A percentile compares a stretch with the other conserved stretches of the same genome.
Conservation (phyloP, 2,113 vertebrate species). For the Deroptyus accipitrinus region DNA sequence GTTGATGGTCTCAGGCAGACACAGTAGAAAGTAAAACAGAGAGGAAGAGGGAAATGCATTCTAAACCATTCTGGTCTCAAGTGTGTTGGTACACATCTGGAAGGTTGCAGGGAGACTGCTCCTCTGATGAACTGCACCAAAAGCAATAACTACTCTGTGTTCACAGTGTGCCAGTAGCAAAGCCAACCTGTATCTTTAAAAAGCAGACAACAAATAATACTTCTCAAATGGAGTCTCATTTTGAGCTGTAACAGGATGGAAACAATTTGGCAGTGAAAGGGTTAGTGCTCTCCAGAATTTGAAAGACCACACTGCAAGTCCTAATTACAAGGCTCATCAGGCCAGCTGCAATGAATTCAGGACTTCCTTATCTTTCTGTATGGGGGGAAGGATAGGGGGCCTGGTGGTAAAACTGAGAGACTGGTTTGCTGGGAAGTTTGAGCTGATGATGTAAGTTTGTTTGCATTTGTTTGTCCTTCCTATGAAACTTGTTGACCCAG, state of each 20-base stretch:
- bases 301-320: not conserved
- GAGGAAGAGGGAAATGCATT: not conserved
- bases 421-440: not conserved
- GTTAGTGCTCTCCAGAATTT: not conserved
- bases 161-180: not conserved
- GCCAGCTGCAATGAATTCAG: slow-evolving; percentile 49
- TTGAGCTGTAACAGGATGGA: not conserved
- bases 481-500: not conserved
- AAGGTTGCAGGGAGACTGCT: not conserved
- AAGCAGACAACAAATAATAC: not conserved
- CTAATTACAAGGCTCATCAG: slow-evolving; percentile 52
- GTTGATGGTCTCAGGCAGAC: not conserved
- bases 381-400: not conserved
- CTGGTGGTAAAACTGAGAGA: not conserved
- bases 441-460: not conserved
- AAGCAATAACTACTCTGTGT: not conserved
- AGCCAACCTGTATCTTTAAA: not conserved
- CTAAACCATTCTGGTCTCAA: not conserved
- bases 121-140: not conserved
- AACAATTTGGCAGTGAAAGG: slow-evolving; percentile 20
- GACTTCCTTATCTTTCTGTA: slow-evolving; percentile 44
- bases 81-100: not conserved
- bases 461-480: not conserved
- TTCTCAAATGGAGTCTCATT: not conserved
- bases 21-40: not conserved